phyloP scores from a whole-genome alignment of 2,888 invertebrate species.

The Cybosia mesomella region DNA sequence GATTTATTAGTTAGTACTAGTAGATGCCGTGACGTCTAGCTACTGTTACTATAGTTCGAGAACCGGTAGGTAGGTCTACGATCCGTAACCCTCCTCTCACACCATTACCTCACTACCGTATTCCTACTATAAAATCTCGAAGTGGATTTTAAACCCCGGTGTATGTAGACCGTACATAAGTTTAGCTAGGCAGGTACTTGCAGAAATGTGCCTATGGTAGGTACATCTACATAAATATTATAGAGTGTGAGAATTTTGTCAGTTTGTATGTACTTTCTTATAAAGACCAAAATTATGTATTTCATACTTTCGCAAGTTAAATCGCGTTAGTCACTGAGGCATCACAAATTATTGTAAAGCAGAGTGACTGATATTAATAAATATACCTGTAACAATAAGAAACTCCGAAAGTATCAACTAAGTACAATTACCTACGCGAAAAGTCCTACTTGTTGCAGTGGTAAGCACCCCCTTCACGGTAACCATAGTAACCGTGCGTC shows the following conservation, averaged over 20 bases:
- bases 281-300: background rate
- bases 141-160: background rate
- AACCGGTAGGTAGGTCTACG: background rate
- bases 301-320: background rate
- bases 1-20: background rate
- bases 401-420: conserved; percentile 29
- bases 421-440: conserved; percentile 42
- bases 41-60: conserved; percentile 2
- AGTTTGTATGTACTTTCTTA: too few species aligned
- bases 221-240: too few species aligned
- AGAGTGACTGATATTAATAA: background rate
- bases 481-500: conserved; percentile 69
- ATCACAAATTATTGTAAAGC: background rate
- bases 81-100: background rate
- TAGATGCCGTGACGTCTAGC: background rate
- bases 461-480: conserved; percentile 59
- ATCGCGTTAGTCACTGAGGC: background rate
- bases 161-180: too few species aligned
- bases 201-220: too few species aligned
- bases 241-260: too few species aligned
- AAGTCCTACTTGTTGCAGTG: conserved; percentile 77
- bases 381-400: background rate
- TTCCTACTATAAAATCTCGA: background rate
- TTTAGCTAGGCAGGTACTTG: too few species aligned
- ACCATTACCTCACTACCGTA: background rate